A percentile compares a stretch with the other conserved stretches of the same genome.
Conservation (phyloP, 2,113 vertebrate genomes). For the Pseudorectes ferrugineus region DNA sequence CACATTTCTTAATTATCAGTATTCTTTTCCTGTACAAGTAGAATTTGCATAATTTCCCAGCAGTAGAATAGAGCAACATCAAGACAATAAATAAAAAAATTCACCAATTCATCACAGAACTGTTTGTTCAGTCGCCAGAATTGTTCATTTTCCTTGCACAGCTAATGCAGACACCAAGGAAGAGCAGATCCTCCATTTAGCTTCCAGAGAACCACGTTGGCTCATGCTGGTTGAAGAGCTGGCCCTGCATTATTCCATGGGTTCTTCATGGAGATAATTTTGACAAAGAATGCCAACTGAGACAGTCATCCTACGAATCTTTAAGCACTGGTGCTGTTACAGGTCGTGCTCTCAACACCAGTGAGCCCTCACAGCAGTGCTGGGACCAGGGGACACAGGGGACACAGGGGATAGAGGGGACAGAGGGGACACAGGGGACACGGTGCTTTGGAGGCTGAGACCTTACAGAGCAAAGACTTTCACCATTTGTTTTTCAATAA, state of each 20-base stretch:
- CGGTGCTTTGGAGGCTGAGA: neutral
- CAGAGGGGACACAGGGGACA: neutral
- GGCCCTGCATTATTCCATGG: neutral
- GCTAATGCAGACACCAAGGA: conserved; percentile 22
- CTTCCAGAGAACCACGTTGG: neutral
- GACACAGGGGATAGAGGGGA: too few species aligned
- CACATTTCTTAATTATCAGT: conserved; percentile 56
- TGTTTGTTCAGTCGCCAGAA: conserved; percentile 45
- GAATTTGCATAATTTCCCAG: conserved; percentile 65
- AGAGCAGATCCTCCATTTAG: neutral
- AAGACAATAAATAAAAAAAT: conserved; percentile 62
- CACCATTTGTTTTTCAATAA: neutral
- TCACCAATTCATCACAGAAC: conserved; percentile 55
- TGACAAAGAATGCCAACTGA: conserved; percentile 10
- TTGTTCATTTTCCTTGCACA: conserved; percentile 46
- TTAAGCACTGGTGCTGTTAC: neutral
- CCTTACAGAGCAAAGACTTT: neutral
- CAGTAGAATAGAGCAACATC: conserved; percentile 49
- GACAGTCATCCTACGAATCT: neutral
- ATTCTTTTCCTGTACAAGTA: conserved; percentile 46
- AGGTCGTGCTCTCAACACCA: neutral
- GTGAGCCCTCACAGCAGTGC: neutral
- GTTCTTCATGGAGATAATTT: conserved; percentile 34
- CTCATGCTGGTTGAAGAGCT: neutral
- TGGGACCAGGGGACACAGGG: neutral